These are phyloP conservation scores for Butorides virescens DNA, from an alignment of 2,113 vertebrate species.

Conservation along the genomic window DNA sequence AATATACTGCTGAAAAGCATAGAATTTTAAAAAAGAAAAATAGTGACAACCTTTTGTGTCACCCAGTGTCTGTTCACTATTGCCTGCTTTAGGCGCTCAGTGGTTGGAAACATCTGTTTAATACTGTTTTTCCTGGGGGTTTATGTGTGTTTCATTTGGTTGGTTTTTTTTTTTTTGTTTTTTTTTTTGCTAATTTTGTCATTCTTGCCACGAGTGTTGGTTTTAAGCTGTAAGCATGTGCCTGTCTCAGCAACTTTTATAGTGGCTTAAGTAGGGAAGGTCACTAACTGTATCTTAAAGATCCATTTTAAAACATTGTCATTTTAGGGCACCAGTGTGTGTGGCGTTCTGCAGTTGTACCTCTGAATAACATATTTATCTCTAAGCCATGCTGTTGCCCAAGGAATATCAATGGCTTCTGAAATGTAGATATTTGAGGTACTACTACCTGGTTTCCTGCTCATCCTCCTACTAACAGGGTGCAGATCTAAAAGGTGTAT, in stretches of 20 bases:
- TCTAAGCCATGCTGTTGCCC: background rate
- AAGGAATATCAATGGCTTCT: background rate
- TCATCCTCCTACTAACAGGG: background rate
- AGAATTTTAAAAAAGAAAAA: background rate
- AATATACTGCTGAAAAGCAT: background rate
- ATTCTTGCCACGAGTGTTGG: background rate
- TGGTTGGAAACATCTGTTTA: background rate
- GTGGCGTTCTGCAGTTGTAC: background rate
- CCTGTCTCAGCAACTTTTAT: background rate
- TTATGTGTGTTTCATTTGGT: background rate
- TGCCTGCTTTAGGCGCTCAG: background rate
- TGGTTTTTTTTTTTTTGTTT: background rate
- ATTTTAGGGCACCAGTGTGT: background rate
- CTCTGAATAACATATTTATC: background rate
- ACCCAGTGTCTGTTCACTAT: background rate
- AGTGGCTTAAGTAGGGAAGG: background rate
- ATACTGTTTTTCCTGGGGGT: background rate
- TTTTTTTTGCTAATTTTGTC: background rate
- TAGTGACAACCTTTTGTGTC: background rate
- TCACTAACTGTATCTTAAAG: background rate
- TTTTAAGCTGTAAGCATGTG: background rate
- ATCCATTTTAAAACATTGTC: background rate
- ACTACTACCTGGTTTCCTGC: background rate
- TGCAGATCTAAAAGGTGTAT: background rate
- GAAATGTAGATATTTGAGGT: background rate